A percentile compares a stretch with the other conserved stretches of the same genome.
Evolutionary conservation across 2,888 invertebrate genomes (phyloP).

Genomic region (Acholoe squamosa): DNA sequence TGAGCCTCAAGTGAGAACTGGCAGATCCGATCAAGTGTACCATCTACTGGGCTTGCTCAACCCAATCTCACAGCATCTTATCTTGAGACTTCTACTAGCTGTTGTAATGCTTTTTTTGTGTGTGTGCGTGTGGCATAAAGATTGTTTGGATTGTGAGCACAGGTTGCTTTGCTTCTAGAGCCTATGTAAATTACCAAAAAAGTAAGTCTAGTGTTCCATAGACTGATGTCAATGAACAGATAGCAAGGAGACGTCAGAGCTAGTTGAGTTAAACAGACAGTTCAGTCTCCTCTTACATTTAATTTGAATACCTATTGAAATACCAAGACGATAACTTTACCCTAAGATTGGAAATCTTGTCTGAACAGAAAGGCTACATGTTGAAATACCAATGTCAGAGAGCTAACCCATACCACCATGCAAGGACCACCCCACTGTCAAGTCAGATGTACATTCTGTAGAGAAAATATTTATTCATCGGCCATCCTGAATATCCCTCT

Average conservation of each 20-base stretch:
- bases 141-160: no score
- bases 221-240: neutral
- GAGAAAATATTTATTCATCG: neutral
- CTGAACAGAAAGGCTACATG: neutral
- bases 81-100: neutral
- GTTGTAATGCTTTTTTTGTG: no score
- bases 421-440: neutral
- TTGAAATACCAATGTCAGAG: neutral
- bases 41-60: neutral
- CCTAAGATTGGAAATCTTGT: no score
- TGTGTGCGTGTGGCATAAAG: no score
- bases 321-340: neutral
- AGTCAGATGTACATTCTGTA: constrained; percentile 10
- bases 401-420: neutral
- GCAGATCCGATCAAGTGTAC: neutral
- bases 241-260: neutral
- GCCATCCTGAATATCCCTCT: neutral
- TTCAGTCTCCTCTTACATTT: neutral
- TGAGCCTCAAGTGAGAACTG: neutral
- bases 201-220: neutral
- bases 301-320: constrained; percentile 19
- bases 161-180: no score
- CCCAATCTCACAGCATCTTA: constrained; percentile 12
- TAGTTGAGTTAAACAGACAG: neutral
- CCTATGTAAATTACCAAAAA: neutral